Base-by-base conservation (phyloP, 2,888 invertebrate species). In the Conops quadrifasciatus region DNA sequence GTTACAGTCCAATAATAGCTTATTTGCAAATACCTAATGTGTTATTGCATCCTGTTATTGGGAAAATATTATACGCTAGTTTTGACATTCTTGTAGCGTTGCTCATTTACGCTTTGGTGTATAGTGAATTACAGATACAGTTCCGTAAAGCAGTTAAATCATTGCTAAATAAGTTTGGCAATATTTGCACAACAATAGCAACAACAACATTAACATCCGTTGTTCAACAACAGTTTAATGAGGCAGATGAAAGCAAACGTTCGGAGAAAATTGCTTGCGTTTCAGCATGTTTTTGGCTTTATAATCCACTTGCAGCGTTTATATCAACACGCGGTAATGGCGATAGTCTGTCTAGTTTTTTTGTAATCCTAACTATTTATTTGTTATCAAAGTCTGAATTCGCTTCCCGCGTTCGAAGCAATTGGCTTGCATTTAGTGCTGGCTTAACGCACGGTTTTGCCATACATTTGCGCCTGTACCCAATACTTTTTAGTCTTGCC, bases 301-400 rank as follows among this genome's bases (percentile, higher is more conserved):
- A 96, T 80, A 99, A 98, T 88, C 99, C 98, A 0, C 83, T 99
- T 72, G 92, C 95, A 15, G 91, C 96, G 56, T 90, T 93, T 0
- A 96, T 99, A 76, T 94, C 97, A 0, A 95, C 96, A 0, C 88
- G 99, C 79, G 99, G 99, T 0, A 99, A 95, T 87, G 96, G 96
- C 0, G 99, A 99, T 84, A 93, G 96, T 0, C 86, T 99, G 1
- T 92, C 98, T 19, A 93, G 94, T 62, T 89, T 93, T 74, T 88
- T 97, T 45, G 95, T 98, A 0, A 88, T 98, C 24, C 78, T 91
- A 0, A 92, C 93, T 0, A 81, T 98, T 13, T 89, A 91, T 77
- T 88, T 89, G 72, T 83, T 94, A 53, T 89, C 81, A 11, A 81
- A 79, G 71, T 77, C 79, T 0, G 79, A 79, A 45, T 70, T 78